Conservation (phyloP, 1,140 invertebrate species). For the Monochamus saltuarius region DNA sequence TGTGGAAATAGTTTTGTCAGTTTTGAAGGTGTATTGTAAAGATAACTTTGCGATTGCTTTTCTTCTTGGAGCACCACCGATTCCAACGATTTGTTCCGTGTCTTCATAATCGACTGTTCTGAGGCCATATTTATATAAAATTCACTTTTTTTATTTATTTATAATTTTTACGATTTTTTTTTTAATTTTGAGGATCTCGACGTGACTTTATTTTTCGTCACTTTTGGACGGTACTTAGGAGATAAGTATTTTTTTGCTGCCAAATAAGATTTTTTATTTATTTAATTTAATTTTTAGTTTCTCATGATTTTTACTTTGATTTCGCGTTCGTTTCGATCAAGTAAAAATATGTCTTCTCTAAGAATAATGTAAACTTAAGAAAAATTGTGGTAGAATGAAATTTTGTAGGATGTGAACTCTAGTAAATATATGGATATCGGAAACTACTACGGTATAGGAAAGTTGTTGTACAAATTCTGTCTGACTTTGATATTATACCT, state of each 20-base stretch:
- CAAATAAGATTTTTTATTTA: conserved; percentile 22
- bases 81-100: no score
- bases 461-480: conserved; percentile 22
- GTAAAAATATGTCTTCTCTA: conserved; percentile 26
- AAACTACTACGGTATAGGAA: not conserved
- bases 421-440: not conserved
- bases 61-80: no score
- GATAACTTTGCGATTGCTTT: no score
- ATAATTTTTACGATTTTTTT: no score
- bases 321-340: conserved; percentile 9
- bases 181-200: no score
- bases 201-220: not conserved
- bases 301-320: conserved; percentile 4
- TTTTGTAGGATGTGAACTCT: conserved; percentile 6
- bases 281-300: conserved; percentile 1
- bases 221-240: conserved; percentile 24
- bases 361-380: conserved; percentile 12
- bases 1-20: no score
- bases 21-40: no score
- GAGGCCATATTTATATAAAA: no score
- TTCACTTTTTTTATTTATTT: no score
- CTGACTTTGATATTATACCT: conserved; percentile 17
- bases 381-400: conserved; percentile 13
- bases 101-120: no score
- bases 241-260: conserved; percentile 26